Evolutionary conservation across 2,797 vertebrate species (phyloP), one percentile per base, ranked within the genome.

Genomic region (Gymnocypris eckloni): DNA sequence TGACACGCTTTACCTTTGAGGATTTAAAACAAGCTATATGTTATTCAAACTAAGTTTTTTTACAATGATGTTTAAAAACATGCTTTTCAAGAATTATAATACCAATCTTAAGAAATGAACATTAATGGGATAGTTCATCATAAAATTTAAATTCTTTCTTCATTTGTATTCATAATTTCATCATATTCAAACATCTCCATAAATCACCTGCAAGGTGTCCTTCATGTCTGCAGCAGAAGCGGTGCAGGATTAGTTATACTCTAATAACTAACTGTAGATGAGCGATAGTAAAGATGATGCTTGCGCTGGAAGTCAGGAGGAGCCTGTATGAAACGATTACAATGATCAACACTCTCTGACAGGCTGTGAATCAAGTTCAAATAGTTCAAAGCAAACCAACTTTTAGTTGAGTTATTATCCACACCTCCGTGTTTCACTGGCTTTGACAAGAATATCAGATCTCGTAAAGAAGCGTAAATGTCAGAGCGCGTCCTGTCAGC

Each of bases 321-420:
- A 39, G 20, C 25, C 25, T 73, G 54, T 56, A 37, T 41, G 20
- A 83, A 75, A 48, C 7, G 2, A 50, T 73, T 75, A 61, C 50
- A 83, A 66, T 64, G 56, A 83, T 76, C 72, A 76, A 76, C 28
- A 13, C 25, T n/a, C 56, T 25, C 28, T 37, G 71, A 37, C 41
- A 83, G 78, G 9, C 10, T 22, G 41, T 66, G 59, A 33, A 64
- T 48, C 33, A 33, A 33, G 33, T 33, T 33, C 33, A 33, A 33
- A 33, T 33, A 33, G 39, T 82, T 82, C 67, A 82, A 72, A 82
- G 69, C 37, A 72, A 82, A 72, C 70, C 59, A 83, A 52, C 20
- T 82, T 79, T 56, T 43, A 45, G 50, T 50, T 83, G 72, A 83
- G 75, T 76, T 75, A 83, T 66, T 66, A 75, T 64, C 61, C 20